Evolutionary conservation across 53 echinoderm and acorn worm species (phyloP).

Genomic region (Holothuria scabra): DNA sequence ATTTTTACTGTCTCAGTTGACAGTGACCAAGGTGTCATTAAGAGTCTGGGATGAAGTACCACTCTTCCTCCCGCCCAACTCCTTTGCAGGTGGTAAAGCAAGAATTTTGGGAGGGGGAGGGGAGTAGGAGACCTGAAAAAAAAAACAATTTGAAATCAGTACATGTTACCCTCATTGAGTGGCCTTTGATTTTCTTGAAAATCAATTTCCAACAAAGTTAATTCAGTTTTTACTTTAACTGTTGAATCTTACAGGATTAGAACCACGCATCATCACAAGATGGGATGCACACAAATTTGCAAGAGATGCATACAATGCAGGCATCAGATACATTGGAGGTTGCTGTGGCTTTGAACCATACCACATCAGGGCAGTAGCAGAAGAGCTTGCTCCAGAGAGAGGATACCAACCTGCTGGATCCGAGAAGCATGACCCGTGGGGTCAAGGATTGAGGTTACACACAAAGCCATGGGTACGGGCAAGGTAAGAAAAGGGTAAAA

Average conservation of each 20-base stretch:
- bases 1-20: background rate
- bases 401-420: slow-evolving; percentile 78
- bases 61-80: too few relatives aligned
- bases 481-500: slow-evolving; percentile 67
- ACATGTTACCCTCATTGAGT: too few relatives aligned
- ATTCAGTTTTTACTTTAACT: too few relatives aligned
- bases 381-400: slow-evolving; percentile 80
- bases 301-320: slow-evolving; percentile 83
- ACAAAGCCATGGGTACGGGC: slow-evolving; percentile 99
- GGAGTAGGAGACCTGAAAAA: too few relatives aligned
- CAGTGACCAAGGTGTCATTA: background rate
- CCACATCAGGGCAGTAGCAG: slow-evolving; percentile 85
- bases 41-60: too few relatives aligned
- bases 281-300: slow-evolving; percentile 91
- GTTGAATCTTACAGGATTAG: slow-evolving; percentile 59
- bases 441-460: slow-evolving; percentile 83
- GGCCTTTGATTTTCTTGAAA: too few relatives aligned
- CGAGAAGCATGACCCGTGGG: slow-evolving; percentile 94
- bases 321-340: slow-evolving; percentile 89
- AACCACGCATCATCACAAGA: slow-evolving; percentile 84
- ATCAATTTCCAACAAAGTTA: too few relatives aligned
- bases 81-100: too few relatives aligned
- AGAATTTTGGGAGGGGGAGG: too few relatives aligned
- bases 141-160: too few relatives aligned
- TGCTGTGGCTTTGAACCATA: slow-evolving; percentile 98